Percentiles rank a stretch among this genome's conserved stretches.
Evolutionary conservation across 2,113 vertebrate species (phyloP).

Genomic region (Paratilapia polleni): DNA sequence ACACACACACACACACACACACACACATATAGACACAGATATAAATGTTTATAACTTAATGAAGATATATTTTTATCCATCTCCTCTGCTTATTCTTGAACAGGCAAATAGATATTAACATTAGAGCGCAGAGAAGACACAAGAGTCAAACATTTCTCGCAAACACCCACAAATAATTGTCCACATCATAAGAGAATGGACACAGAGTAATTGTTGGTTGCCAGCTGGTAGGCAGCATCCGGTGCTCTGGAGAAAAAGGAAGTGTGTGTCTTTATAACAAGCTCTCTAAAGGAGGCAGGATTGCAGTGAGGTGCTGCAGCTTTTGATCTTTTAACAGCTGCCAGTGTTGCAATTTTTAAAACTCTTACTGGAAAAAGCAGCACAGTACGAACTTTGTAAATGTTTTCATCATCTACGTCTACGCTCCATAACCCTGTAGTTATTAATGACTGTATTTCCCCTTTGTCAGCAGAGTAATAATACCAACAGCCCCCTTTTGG

Average conservation of each 20-base stretch:
- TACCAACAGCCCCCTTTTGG: slow-evolving; percentile 40
- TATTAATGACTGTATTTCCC: slow-evolving; percentile 48
- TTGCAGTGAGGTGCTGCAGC: slow-evolving; percentile 54
- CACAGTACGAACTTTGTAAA: not conserved
- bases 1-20: slow-evolving; percentile 7
- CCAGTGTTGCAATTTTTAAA: slow-evolving; percentile 42
- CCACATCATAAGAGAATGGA: slow-evolving; percentile 26
- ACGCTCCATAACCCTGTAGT: not conserved
- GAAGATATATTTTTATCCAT: slow-evolving; percentile 4
- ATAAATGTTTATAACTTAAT: slow-evolving; percentile 3
- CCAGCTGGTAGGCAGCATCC: slow-evolving; percentile 54
- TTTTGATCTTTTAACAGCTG: slow-evolving; percentile 68
- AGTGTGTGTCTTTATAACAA: slow-evolving; percentile 65
- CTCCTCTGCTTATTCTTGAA: slow-evolving; percentile 17
- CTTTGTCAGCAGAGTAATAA: slow-evolving; percentile 71
- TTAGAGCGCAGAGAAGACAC: not conserved
- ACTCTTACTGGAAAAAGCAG: slow-evolving; percentile 39
- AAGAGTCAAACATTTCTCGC: not conserved
- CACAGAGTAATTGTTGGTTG: slow-evolving; percentile 18
- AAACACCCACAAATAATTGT: slow-evolving; percentile 4
- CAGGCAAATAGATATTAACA: not conserved
- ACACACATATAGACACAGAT: not conserved
- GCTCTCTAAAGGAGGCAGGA: slow-evolving; percentile 52
- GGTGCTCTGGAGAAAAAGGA: slow-evolving; percentile 71
- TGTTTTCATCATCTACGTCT: slow-evolving; percentile 32